Base-by-base conservation (phyloP, 2,113 vertebrate species). In the Dascyllus trimaculatus region DNA sequence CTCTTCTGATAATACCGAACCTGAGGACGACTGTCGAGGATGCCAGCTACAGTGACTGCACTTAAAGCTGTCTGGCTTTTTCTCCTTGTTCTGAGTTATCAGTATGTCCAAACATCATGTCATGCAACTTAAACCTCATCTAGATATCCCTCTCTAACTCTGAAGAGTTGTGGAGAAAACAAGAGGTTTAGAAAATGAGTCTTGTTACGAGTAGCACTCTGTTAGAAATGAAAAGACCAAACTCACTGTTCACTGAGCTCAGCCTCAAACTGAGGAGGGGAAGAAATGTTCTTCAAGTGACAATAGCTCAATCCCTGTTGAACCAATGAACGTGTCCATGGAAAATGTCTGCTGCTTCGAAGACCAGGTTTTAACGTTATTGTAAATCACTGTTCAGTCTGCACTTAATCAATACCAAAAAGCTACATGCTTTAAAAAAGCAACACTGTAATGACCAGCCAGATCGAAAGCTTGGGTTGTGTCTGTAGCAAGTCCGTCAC, bases 1-100 rank as follows among this genome's bases (percentile, higher is more conserved):
- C 72, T 94, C 93, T 0, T 94, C 93, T 0, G 91, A 94, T 80
- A 93, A 92, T 89, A 94, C 92, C 0, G 92, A 92, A 74, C 93
- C 93, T 0, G 93, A 94, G 84, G 92, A 94, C 4, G 93, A 94
- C 89, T 94, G 93, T 45, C 75, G 91, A 73, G 92, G 93, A 51
- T 94, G 92, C 77, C 90, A 93, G 75, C 85, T 94, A 6, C 93
- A 94, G 92, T 93, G 85, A 18, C 38, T 1, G 10, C 40, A 10
- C 40, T 24, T 1, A 29, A 80, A 73, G 70, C 21, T 59, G 32
- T 75, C 35, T 24, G 0, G n/a, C 63, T 63, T 61, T 78, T 67
- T 63, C 38, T 53, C 75, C 19, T 48, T 9, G 5, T 29, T 77
- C 22, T 56, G 71, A 74, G 83, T 62, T 72, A 66, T 66, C 53